A percentile compares a stretch with the other conserved stretches of the same genome.
phyloP scores from a whole-genome alignment of 2,113 vertebrate genomes.

The Bambusicola thoracicus region DNA sequence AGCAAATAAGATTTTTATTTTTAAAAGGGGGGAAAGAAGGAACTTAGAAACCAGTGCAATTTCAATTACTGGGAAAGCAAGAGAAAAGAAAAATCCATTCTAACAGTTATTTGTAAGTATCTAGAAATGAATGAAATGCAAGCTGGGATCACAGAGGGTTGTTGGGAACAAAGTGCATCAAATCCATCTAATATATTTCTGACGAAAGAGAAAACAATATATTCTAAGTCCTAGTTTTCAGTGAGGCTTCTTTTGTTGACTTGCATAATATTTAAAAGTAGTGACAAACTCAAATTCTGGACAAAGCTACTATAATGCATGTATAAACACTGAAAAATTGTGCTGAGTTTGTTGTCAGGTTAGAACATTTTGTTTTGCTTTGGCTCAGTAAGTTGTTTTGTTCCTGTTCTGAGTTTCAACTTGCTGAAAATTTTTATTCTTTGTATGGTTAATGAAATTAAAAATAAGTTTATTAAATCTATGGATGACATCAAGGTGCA shows the following conservation, averaged over 20 bases:
- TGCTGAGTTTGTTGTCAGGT: constrained; percentile 9
- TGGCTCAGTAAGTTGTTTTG: background rate
- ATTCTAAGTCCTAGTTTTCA: background rate
- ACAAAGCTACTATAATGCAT: background rate
- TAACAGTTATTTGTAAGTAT: background rate
- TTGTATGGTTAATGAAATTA: background rate
- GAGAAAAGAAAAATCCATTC: background rate
- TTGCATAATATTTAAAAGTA: background rate
- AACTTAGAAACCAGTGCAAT: background rate
- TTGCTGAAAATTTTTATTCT: background rate
- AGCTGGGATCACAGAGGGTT: background rate
- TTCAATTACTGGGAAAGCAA: background rate
- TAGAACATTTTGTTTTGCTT: background rate
- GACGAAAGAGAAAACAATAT: background rate
- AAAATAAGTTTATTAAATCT: constrained; percentile 25
- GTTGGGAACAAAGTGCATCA: background rate
- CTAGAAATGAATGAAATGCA: background rate
- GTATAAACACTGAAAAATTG: background rate
- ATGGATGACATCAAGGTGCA: background rate
- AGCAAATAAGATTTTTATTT: background rate
- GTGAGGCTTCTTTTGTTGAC: background rate
- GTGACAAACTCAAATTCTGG: background rate
- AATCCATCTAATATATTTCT: background rate
- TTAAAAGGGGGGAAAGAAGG: background rate
- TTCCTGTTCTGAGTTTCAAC: background rate